Percentiles rank a stretch among this genome's conserved stretches.
These are phyloP conservation scores for Halcyon malimbica DNA, from an alignment of 2,113 vertebrate genomes.

Conservation along the genomic window DNA sequence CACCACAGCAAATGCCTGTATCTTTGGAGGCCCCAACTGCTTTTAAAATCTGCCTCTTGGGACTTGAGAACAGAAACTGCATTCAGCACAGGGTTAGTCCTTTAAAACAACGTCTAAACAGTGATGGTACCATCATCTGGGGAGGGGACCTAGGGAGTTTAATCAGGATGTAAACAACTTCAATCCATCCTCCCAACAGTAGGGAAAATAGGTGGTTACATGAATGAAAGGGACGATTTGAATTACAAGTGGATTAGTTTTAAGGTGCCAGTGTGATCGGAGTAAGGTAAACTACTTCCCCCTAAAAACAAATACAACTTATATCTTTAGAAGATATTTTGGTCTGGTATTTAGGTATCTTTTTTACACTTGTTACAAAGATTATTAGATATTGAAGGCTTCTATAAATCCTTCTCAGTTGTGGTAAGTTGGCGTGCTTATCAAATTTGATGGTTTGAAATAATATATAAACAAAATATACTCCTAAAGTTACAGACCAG, in stretches of 20 bases:
- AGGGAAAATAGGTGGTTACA: not conserved
- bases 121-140: not conserved
- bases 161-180: constrained; percentile 60
- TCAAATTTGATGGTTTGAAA: not conserved
- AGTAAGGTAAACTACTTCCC: not conserved
- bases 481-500: not conserved
- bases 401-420: not conserved
- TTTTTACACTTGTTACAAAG: not conserved
- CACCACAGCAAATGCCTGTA: not conserved
- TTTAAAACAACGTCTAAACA: not conserved
- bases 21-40: not conserved
- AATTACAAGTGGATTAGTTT: constrained; percentile 57
- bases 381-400: not conserved
- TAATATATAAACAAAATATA: not conserved
- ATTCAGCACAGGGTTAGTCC: not conserved
- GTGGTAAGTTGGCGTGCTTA: not conserved
- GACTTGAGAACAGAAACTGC: not conserved
- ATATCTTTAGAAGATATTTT: not conserved
- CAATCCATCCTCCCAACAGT: not conserved
- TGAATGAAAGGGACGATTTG: not conserved
- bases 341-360: not conserved
- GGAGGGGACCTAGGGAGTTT: not conserved
- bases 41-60: not conserved
- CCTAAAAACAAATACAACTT: not conserved
- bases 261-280: not conserved